Evolutionary conservation across 2,888 invertebrate species (phyloP), one percentile per base, ranked within the genome.

Genomic region (Drosophila nigritarsus): DNA sequence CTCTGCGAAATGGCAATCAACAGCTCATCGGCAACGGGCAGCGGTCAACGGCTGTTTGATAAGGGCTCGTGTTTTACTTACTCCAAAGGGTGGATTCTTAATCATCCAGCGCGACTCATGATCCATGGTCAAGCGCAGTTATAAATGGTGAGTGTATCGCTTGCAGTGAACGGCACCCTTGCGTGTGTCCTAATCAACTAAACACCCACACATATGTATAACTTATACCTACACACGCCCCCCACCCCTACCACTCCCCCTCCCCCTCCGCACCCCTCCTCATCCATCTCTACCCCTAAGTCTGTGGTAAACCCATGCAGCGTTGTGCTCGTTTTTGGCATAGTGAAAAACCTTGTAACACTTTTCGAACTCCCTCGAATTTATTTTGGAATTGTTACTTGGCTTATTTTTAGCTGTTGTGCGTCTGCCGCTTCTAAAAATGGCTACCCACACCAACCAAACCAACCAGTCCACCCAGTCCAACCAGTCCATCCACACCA

Each of bases 321-420:
- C 36, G 64, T 34, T 53, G 36, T 55, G 48, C 54, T 69, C 53
- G 42, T 73, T 87, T 69, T 75, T 60, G 71, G 72, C 54, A 74
- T 87, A 88, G 90, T 88, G 89, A 80, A 88, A 85, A 88, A 75
- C 85, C 90, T 85, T 89, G 89, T 89, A 83, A 79, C 80, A 80
- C 80, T 87, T 88, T 86, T 75, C 69, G 64, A 66, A 64, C 61
- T 72, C 67, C 71, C 70, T 65, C 38, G 50, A 59, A 73, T 65
- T 76, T 75, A 87, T 85, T 85, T 87, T 61, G 74, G 70, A 54
- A 66, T 40, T 61, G 59, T 63, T 60, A 49, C 69, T 72, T 65
- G 75, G 73, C 78, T 80, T 89, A 89, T 90, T 89, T 89, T 89
- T 89, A 87, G 88, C 64, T 64, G 48, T 24, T 53, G 59, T 53